phyloP scores from a whole-genome alignment of 2,888 invertebrate species.

The Lepetodrilus schrolli region DNA sequence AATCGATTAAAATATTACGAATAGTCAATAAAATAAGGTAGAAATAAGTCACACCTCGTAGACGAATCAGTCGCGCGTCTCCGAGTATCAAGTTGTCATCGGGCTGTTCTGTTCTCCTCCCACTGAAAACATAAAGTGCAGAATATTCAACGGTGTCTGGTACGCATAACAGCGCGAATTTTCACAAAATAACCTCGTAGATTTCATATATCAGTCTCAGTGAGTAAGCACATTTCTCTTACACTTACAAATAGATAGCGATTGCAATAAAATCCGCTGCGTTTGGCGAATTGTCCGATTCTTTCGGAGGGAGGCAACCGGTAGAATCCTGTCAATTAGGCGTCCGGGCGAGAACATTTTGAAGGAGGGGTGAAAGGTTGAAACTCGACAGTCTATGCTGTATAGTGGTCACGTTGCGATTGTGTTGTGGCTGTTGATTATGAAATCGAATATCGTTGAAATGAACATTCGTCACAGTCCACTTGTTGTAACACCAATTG shows the following conservation, averaged over 20 bases:
- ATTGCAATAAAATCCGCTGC: conserved; percentile 11
- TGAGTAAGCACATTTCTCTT: neutral
- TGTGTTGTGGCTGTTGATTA: no score
- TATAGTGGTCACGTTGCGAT: neutral
- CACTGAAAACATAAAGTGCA: conserved; percentile 28
- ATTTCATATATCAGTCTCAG: neutral
- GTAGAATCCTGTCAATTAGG: conserved; percentile 20
- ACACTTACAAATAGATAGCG: neutral
- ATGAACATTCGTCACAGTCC: no score
- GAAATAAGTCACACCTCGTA: conserved; percentile 26
- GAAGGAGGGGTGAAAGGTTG: conserved; percentile 21
- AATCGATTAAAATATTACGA: conserved; percentile 12
- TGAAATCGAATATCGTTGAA: no score
- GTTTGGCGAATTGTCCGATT: conserved; percentile 20
- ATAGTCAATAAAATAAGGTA: conserved; percentile 25
- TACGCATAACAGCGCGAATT: neutral
- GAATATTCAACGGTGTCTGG: neutral
- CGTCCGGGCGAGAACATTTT: conserved; percentile 24
- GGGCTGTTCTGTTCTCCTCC: conserved; percentile 49
- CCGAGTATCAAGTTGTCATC: conserved; percentile 30
- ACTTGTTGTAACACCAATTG: no score
- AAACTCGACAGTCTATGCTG: neutral
- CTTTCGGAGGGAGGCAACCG: conserved; percentile 4
- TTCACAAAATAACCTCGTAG: neutral
- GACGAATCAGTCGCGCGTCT: conserved; percentile 29